A percentile compares a stretch with the other conserved stretches of the same genome.
These are phyloP conservation scores for Anarsia innoxiella DNA, from an alignment of 2,888 invertebrate genomes.

Conservation along the genomic window DNA sequence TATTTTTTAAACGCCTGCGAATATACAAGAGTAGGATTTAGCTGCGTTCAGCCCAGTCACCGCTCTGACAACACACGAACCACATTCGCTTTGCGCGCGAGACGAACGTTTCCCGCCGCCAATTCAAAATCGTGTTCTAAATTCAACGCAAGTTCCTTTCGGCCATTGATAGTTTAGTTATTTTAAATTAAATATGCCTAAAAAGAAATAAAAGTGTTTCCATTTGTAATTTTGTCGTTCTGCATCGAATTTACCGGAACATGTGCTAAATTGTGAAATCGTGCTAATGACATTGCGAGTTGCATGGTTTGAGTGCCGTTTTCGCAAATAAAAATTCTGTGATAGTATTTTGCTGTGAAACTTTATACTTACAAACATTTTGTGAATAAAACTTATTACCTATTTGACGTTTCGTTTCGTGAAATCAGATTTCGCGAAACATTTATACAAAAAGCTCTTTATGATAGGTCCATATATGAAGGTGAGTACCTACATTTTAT, in stretches of 20 bases:
- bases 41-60: constrained; percentile 61
- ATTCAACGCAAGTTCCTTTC: constrained; percentile 32
- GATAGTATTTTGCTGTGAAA: constrained; percentile 62
- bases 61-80: constrained; percentile 52
- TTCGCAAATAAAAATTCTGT: constrained; percentile 51
- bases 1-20: constrained; percentile 66
- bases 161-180: constrained; percentile 22
- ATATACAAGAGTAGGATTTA: constrained; percentile 60
- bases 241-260: constrained; percentile 27
- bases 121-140: constrained; percentile 45
- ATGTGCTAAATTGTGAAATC: constrained; percentile 50
- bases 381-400: constrained; percentile 22
- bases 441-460: constrained; percentile 57
- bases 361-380: constrained; percentile 29
- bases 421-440: constrained; percentile 68
- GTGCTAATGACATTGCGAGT: constrained; percentile 43
- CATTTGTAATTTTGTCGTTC: no score
- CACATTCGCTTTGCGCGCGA: constrained; percentile 51
- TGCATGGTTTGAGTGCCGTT: constrained; percentile 41
- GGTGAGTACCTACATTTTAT: constrained; percentile 60
- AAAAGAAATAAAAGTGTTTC: constrained; percentile 52
- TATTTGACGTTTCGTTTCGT: constrained; percentile 49
- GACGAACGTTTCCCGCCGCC: constrained; percentile 48
- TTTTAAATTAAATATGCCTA: constrained; percentile 50
- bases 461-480: constrained; percentile 75